Conservation (phyloP, 2,888 invertebrate genomes). For the Neuroscelio doddi region DNA sequence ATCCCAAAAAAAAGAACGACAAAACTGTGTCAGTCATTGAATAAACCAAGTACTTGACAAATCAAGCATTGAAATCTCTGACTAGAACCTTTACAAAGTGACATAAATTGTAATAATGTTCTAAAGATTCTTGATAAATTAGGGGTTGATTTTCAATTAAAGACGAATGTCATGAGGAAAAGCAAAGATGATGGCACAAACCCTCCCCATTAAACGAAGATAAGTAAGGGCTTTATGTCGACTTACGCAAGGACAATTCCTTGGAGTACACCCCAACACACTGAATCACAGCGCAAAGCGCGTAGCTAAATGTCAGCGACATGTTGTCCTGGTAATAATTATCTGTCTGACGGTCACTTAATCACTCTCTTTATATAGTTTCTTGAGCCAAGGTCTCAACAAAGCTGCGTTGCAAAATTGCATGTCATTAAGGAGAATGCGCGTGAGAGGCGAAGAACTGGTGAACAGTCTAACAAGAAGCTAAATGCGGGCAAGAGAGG, state of each 20-base stretch:
- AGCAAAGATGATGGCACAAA: no score
- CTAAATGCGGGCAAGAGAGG: conserved; percentile 43
- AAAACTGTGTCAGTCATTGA: neutral
- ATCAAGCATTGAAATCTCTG: conserved; percentile 7
- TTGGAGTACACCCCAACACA: conserved; percentile 39
- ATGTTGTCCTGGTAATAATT: conserved; percentile 63
- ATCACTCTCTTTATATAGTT: conserved; percentile 70
- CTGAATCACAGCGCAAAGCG: conserved; percentile 41
- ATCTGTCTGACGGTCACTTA: conserved; percentile 62
- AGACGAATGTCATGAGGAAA: no score
- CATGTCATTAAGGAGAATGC: conserved; percentile 66
- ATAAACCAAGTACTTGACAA: neutral
- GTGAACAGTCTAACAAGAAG: conserved; percentile 42
- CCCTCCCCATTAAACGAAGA: no score
- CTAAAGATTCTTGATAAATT: no score
- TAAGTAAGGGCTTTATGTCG: conserved; percentile 7
- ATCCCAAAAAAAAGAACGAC: neutral
- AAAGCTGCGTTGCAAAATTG: conserved; percentile 67
- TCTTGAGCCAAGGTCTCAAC: conserved; percentile 68
- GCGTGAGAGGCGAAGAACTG: conserved; percentile 58
- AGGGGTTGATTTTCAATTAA: no score
- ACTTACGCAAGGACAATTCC: conserved; percentile 59
- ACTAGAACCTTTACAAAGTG: no score
- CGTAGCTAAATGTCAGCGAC: conserved; percentile 51
- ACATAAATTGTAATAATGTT: no score